Evolutionary conservation across 2,113 vertebrate genomes (phyloP).

Genomic region (Castor canadensis): DNA sequence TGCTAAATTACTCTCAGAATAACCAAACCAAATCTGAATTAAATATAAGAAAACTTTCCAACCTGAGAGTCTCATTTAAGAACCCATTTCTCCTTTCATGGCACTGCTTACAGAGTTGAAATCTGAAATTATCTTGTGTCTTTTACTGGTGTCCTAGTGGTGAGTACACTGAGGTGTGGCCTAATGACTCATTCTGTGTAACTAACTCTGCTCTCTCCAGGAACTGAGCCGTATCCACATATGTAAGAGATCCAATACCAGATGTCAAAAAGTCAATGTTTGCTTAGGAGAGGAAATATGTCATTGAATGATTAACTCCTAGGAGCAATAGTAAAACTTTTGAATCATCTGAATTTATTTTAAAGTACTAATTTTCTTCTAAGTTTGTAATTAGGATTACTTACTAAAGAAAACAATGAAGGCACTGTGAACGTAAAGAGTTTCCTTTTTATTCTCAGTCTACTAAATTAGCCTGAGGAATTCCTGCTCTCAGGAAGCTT

Average conservation of each 20-base stretch:
- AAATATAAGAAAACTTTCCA: background rate
- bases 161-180: background rate
- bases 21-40: background rate
- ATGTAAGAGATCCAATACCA: slow-evolving; percentile 42
- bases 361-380: background rate
- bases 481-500: background rate
- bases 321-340: background rate
- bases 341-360: slow-evolving; percentile 38
- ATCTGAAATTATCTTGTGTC: background rate
- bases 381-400: background rate
- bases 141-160: background rate
- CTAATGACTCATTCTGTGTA: slow-evolving; percentile 59
- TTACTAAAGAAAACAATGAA: background rate
- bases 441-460: background rate
- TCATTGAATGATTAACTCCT: slow-evolving; percentile 40
- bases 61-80: fast-evolving
- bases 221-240: slow-evolving; percentile 56
- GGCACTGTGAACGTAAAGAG: background rate
- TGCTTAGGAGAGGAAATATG: slow-evolving; percentile 39
- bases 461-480: background rate
- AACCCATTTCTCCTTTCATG: background rate
- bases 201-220: background rate
- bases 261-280: slow-evolving; percentile 55
- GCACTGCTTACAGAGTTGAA: background rate
- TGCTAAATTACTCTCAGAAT: background rate